Base-by-base conservation (phyloP, 2,113 vertebrate species). In the Prionailurus viverrinus region DNA sequence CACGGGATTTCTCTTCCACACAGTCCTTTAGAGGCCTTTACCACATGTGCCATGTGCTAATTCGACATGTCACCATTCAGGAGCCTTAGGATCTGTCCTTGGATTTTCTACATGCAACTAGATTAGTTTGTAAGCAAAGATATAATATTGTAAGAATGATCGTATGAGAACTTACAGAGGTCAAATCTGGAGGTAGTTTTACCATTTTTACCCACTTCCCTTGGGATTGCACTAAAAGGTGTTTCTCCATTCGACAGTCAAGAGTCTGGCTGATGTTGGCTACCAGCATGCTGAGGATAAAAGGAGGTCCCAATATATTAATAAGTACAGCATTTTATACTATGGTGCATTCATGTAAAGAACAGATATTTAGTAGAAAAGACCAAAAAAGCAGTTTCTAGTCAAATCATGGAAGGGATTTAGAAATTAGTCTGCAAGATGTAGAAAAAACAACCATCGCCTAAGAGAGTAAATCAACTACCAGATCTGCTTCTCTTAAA, bases 381-480 rank as follows among this genome's bases (percentile, higher is more conserved):
- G 2, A 53, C 3, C 4, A 41, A 55, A 81, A 65, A 16, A 1
- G 2, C 51, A 31, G 55, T 2, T 36, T 76, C 51, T 18, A n/a
- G 23, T 79, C 12, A 74, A 12, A 86, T 74, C 1, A 53, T 2
- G 7, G 5, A n/a, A 91, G 36, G 58, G 0, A 74, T 39, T 86
- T 69, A 27, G 12, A 74, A 92, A 41, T 73, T 69, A 58, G 51
- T 90, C 27, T 48, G 4, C 14, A 10, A 3, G 15, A 7, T 61
- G 25, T 3, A 51, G 9, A n/a, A 33, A 16, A 85, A 96, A 33
- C 8, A 29, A 63, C 14, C 29, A 84, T 23, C 73, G 5, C 12
- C 18, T 88, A 23, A 53, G 91, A 91, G 19, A 65, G 9, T 27
- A 83, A 97, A 73, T 53, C 91, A 61, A 68, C 29, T 23, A 84